phyloP scores from a whole-genome alignment of 1,140 invertebrate genomes.

The Drosophila bocqueti region DNA sequence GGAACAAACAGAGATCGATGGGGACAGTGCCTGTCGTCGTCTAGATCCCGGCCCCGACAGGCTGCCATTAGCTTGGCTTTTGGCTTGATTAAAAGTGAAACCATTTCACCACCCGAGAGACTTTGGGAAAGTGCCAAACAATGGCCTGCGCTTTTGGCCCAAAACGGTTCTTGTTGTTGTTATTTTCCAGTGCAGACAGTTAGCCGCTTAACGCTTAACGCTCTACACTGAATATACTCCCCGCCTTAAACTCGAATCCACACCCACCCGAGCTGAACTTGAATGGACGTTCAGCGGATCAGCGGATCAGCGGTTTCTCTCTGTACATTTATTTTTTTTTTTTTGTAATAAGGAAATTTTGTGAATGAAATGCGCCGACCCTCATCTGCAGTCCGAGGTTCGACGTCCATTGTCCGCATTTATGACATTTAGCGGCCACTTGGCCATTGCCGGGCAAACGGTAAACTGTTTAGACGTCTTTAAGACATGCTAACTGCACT shows the following conservation, averaged over 20 bases:
- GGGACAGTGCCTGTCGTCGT: background rate
- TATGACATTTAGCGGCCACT: slow-evolving; percentile 75
- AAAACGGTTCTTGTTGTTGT: slow-evolving; percentile 35
- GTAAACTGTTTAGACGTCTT: slow-evolving; percentile 72
- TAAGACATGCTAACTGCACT: slow-evolving; percentile 78
- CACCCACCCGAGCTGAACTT: slow-evolving; percentile 44
- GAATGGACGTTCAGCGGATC: slow-evolving; percentile 7
- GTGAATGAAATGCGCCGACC: slow-evolving; percentile 57
- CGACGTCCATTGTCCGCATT: slow-evolving; percentile 50
- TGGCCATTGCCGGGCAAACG: slow-evolving; percentile 50
- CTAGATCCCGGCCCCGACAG: slow-evolving; percentile 29
- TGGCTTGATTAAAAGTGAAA: slow-evolving; percentile 45
- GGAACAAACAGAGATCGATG: slow-evolving; percentile 33
- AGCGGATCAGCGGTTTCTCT: slow-evolving; percentile 1
- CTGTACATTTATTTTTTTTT: background rate
- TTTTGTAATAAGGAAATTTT: background rate
- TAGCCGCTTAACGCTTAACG: slow-evolving; percentile 14
- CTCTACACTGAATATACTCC: background rate
- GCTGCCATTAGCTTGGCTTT: slow-evolving; percentile 25
- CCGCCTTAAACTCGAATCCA: background rate
- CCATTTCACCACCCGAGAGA: slow-evolving; percentile 17
- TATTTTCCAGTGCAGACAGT: slow-evolving; percentile 42
- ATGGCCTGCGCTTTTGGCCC: slow-evolving; percentile 6
- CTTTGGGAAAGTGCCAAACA: slow-evolving; percentile 55
- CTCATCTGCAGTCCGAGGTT: slow-evolving; percentile 23